phyloP scores from a whole-genome alignment of 1,140 invertebrate genomes.

The Harlomillsia oculata region DNA sequence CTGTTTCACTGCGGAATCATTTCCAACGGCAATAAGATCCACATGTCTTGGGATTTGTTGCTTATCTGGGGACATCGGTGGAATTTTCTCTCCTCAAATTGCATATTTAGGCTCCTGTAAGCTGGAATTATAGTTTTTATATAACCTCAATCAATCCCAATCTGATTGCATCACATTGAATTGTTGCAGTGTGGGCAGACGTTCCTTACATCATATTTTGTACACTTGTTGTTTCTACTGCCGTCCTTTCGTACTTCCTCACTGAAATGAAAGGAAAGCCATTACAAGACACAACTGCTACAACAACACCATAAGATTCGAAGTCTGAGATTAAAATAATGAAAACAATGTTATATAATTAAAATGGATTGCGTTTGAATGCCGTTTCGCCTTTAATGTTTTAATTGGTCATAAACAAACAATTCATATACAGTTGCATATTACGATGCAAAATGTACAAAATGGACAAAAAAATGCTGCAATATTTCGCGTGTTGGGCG shows the following conservation, averaged over 20 bases:
- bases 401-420: no score
- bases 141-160: neutral
- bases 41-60: neutral
- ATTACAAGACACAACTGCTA: conserved; percentile 26
- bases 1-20: conserved; percentile 15
- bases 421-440: no score
- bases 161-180: neutral
- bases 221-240: conserved; percentile 5
- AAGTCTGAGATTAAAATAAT: no score
- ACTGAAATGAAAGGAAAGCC: conserved; percentile 21
- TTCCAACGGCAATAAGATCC: neutral
- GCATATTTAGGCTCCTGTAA: neutral
- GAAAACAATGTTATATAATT: no score
- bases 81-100: conserved; percentile 2
- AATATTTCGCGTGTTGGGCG: no score
- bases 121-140: neutral
- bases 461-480: no score
- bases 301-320: no score
- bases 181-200: neutral
- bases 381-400: no score
- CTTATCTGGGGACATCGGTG: conserved; percentile 3
- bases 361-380: no score
- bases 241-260: conserved; percentile 12
- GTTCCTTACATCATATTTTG: conserved; percentile 21
- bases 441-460: no score